Percentiles rank a stretch among this genome's conserved stretches.
Evolutionary conservation across 2,797 vertebrate genomes (phyloP).

Genomic region (Enteromius paludinosus): DNA sequence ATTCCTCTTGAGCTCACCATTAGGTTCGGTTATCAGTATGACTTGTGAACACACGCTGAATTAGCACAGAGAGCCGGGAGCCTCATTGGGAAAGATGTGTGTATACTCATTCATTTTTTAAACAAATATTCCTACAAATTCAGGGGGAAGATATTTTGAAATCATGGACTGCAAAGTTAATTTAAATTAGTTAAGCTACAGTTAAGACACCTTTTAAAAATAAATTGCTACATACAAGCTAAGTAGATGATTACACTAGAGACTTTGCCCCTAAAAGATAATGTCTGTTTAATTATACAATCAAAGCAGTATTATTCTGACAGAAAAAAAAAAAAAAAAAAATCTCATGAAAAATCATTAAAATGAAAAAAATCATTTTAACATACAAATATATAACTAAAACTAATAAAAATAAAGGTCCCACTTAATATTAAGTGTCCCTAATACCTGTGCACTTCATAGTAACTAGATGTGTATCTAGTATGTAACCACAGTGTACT

Average conservation of each 20-base stretch:
- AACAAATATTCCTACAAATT: slow-evolving; percentile 7
- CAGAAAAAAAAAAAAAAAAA: background rate
- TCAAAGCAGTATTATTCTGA: background rate
- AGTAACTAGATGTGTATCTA: no score
- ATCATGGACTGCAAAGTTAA: background rate
- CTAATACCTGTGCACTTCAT: no score
- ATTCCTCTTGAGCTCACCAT: slow-evolving; percentile 30
- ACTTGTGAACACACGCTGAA: slow-evolving; percentile 18
- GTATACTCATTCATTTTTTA: background rate
- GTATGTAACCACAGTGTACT: no score
- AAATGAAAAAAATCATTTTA: background rate
- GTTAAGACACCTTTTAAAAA: slow-evolving; percentile 3
- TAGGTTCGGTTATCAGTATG: slow-evolving; percentile 18
- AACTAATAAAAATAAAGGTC: background rate
- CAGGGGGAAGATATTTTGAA: background rate
- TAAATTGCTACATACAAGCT: background rate
- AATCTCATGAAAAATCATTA: background rate
- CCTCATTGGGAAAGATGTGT: slow-evolving; percentile 25
- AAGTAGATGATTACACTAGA: background rate
- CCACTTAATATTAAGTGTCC: no score
- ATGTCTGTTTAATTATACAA: slow-evolving; percentile 3
- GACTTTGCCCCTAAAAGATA: background rate
- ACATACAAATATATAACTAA: background rate
- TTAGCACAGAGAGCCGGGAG: background rate
- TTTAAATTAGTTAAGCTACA: background rate